Conservation (phyloP, 2,888 invertebrate genomes). For the Sclerodermus sp. region DNA sequence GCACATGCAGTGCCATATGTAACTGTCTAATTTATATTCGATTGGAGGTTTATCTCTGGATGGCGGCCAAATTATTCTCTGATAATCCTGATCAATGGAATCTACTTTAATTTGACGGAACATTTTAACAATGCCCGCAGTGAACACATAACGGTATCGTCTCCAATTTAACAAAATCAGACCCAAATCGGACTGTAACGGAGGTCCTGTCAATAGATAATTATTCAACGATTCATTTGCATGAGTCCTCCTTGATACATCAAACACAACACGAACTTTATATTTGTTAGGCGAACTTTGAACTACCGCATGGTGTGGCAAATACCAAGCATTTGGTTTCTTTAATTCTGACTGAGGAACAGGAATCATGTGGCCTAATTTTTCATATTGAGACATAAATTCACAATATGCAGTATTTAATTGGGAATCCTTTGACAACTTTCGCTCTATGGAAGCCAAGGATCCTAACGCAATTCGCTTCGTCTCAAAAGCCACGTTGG, state of each 20-base stretch:
- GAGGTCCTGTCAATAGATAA: constrained; percentile 2
- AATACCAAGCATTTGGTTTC: neutral
- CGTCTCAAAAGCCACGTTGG: neutral
- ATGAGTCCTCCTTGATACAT: constrained; percentile 1
- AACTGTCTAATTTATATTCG: constrained; percentile 2
- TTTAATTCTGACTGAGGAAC: neutral
- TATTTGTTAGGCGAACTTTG: neutral
- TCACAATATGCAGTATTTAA: neutral
- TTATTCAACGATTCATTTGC: constrained; percentile 2
- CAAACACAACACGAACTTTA: constrained; percentile 7
- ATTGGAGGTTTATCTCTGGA: neutral
- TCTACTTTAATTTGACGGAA: constrained; percentile 7
- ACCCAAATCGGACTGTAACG: neutral
- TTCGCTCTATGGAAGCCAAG: neutral
- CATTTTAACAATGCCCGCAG: constrained; percentile 11
- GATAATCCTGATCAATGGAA: constrained; percentile 4
- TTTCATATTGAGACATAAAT: neutral
- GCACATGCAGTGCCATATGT: constrained; percentile 10
- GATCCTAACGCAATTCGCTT: neutral
- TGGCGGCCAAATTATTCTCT: constrained; percentile 8
- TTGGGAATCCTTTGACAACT: neutral
- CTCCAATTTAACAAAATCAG: constrained; percentile 1
- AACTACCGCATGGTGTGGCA: neutral
- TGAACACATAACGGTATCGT: constrained; percentile 1
- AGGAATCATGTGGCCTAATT: neutral